A percentile compares a stretch with the other conserved stretches of the same genome.
These are phyloP conservation scores for Cyprinodon variegatus DNA, from an alignment of 2,113 vertebrate genomes.

Conservation along the genomic window DNA sequence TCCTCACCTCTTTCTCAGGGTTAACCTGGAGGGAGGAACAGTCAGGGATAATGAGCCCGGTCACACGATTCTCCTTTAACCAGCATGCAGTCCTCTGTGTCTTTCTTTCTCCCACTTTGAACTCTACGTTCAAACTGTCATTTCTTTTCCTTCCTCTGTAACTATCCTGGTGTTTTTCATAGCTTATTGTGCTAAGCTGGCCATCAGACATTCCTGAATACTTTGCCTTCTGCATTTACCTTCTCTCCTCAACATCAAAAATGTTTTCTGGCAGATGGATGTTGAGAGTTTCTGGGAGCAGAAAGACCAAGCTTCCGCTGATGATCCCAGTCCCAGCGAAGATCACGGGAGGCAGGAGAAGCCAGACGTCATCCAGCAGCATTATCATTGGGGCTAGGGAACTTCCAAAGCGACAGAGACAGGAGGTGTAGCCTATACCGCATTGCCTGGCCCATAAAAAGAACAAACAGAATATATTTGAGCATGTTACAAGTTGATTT, in stretches of 20 bases:
- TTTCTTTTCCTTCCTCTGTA: too few species aligned
- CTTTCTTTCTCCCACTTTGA: too few species aligned
- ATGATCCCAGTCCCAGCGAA: conserved; percentile 62
- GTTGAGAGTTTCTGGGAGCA: conserved; percentile 74
- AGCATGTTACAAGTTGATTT: too few species aligned
- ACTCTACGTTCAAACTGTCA: too few species aligned
- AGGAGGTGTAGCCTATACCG: conserved; percentile 73
- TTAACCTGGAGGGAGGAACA: too few species aligned
- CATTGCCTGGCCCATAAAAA: conserved; percentile 57
- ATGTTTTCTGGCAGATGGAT: conserved; percentile 67
- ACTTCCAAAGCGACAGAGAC: conserved; percentile 69
- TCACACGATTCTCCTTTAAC: too few species aligned
- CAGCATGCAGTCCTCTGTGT: too few species aligned
- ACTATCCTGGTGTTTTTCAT: too few species aligned
- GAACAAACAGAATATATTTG: background rate
- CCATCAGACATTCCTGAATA: background rate
- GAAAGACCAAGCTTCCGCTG: conserved; percentile 69
- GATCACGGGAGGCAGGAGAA: conserved; percentile 56
- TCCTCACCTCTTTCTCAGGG: too few species aligned
- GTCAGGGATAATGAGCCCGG: too few species aligned
- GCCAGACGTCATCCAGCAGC: conserved; percentile 71
- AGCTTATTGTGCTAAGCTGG: background rate
- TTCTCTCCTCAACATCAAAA: conserved; percentile 69
- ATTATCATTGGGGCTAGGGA: conserved; percentile 70
- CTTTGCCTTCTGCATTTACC: conserved; percentile 37